Percentiles rank a stretch among this genome's conserved stretches.
Conservation (phyloP, 1,140 invertebrate species). For the Euschistus heros region DNA sequence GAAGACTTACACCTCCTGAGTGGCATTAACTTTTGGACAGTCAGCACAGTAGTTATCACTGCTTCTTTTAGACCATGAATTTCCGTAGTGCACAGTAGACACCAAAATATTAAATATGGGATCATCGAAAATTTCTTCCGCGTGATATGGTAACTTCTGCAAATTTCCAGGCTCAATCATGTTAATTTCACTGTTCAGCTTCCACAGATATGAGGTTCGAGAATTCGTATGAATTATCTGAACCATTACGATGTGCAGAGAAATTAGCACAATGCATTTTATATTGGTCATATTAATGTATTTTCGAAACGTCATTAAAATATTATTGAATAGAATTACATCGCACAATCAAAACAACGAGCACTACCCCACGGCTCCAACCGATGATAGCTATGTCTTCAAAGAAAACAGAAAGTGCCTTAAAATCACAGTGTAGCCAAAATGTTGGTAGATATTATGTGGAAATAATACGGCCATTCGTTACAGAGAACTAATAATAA, state of each 20-base stretch:
- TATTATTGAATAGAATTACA: no score
- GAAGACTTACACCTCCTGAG: slow-evolving; percentile 27
- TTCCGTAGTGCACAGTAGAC: slow-evolving; percentile 48
- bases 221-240: slow-evolving; percentile 60
- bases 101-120: slow-evolving; percentile 52
- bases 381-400: no score
- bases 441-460: no score
- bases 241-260: slow-evolving; percentile 39
- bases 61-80: slow-evolving; percentile 47
- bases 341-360: no score
- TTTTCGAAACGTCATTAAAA: no score
- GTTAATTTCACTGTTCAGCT: slow-evolving; percentile 53
- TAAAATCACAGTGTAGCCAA: no score
- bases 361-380: no score
- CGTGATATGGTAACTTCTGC: slow-evolving; percentile 40
- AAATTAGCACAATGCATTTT: slow-evolving; percentile 24
- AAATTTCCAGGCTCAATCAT: slow-evolving; percentile 48
- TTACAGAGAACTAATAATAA: no score
- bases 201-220: slow-evolving; percentile 55
- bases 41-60: slow-evolving; percentile 44
- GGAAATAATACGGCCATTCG: no score
- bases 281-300: not conserved
- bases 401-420: no score
- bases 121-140: slow-evolving; percentile 42
- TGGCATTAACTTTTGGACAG: slow-evolving; percentile 38